A percentile compares a stretch with the other conserved stretches of the same genome.
Evolutionary conservation across 2,888 invertebrate genomes (phyloP).

Genomic region (Drosophila acutilabella): DNA sequence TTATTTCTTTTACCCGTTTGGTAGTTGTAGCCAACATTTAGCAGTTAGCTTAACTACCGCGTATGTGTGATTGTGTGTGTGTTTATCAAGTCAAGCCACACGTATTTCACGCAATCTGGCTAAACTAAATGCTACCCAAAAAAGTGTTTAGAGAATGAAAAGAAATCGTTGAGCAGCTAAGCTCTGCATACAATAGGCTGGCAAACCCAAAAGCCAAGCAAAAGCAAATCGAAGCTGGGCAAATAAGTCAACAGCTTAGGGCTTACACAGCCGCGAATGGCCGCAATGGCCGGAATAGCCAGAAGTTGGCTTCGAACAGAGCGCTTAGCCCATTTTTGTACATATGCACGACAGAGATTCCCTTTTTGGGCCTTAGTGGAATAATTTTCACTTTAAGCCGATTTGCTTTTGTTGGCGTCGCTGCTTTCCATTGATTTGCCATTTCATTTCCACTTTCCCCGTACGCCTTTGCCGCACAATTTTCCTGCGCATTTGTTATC

Average conservation of each 20-base stretch:
- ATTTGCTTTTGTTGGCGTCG: conserved; percentile 65
- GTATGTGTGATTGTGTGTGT: neutral
- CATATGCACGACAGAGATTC: conserved; percentile 41
- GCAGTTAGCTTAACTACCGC: no score
- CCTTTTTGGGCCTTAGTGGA: conserved; percentile 51
- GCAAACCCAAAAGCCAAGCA: conserved; percentile 26
- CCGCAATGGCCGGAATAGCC: conserved; percentile 37
- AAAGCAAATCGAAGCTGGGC: conserved; percentile 67
- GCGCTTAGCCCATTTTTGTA: conserved; percentile 44
- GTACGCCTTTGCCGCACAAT: neutral
- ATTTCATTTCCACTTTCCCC: conserved; percentile 57
- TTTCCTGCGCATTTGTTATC: conserved; percentile 54
- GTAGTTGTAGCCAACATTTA: neutral
- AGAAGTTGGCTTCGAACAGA: conserved; percentile 38
- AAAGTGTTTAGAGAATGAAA: conserved; percentile 1
- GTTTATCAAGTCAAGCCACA: conserved; percentile 32
- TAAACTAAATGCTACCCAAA: conserved; percentile 45
- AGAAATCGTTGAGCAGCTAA: conserved; percentile 58
- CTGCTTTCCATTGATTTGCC: conserved; percentile 67
- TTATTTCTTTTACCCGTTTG: no score
- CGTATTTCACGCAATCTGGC: conserved; percentile 54
- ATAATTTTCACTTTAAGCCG: conserved; percentile 84
- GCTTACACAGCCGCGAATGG: conserved; percentile 69
- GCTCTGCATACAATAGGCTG: conserved; percentile 42
- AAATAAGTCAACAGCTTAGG: conserved; percentile 81